Conservation (phyloP, 1,140 invertebrate species). For the Reticulitermes speratus region DNA sequence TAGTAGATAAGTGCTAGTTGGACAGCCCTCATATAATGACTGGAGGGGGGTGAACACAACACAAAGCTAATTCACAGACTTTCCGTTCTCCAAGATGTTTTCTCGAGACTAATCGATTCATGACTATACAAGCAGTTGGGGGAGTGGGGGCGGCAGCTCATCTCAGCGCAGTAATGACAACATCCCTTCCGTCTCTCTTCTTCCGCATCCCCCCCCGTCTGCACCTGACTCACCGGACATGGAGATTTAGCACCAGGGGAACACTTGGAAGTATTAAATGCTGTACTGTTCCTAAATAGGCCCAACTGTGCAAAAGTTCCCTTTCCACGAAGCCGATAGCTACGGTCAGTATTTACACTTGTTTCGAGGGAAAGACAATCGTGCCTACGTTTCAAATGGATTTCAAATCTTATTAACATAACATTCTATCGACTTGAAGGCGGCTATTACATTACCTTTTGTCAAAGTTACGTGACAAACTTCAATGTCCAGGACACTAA, state of each 20-base stretch:
- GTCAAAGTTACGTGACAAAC: no score
- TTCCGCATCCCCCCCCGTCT: neutral
- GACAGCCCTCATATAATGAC: neutral
- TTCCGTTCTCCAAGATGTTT: slow-evolving; percentile 11
- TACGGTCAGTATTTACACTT: no score
- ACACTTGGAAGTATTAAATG: neutral
- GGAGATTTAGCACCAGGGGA: neutral
- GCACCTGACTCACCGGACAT: slow-evolving; percentile 13
- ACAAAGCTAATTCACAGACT: slow-evolving; percentile 14
- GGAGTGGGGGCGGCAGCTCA: neutral
- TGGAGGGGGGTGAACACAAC: neutral
- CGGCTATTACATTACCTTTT: no score
- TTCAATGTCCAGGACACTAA: no score
- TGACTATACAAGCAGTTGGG: neutral
- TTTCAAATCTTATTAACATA: no score
- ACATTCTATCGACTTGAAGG: no score
- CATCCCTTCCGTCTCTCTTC: neutral
- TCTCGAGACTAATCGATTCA: neutral
- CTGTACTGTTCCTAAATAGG: no score
- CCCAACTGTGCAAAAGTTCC: neutral
- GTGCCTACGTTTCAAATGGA: no score
- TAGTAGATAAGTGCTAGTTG: neutral
- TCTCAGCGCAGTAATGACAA: neutral
- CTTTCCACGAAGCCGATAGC: neutral
- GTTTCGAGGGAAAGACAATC: no score